These are phyloP conservation scores for Leguminivora glycinivorella DNA, from an alignment of 1,140 invertebrate species.

Conservation along the genomic window DNA sequence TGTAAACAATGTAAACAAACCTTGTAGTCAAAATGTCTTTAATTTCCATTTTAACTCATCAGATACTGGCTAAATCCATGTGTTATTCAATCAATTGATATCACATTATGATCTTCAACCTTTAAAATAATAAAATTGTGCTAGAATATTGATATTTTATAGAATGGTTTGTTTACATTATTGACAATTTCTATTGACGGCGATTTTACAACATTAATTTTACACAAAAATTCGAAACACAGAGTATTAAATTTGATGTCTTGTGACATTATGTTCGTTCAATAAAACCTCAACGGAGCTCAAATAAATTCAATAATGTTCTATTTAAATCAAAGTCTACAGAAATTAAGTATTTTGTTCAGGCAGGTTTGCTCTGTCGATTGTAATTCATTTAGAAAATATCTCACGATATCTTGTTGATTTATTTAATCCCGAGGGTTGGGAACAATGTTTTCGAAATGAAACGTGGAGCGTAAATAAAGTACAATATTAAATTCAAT, in stretches of 20 bases:
- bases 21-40: too few relatives aligned
- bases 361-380: constrained; percentile 15
- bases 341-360: constrained; percentile 16
- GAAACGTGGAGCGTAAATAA: constrained; percentile 15
- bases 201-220: too few relatives aligned
- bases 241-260: background rate
- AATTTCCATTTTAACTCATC: too few relatives aligned
- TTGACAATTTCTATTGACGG: too few relatives aligned
- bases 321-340: constrained; percentile 20
- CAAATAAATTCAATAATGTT: constrained; percentile 4
- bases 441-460: constrained; percentile 8
- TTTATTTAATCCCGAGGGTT: constrained; percentile 20
- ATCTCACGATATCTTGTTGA: constrained; percentile 25
- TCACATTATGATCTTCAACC: too few relatives aligned
- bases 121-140: too few relatives aligned
- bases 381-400: constrained; percentile 19
- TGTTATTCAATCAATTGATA: too few relatives aligned
- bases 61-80: too few relatives aligned
- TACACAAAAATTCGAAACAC: background rate
- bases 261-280: background rate
- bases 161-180: too few relatives aligned
- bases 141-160: too few relatives aligned
- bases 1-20: too few relatives aligned
- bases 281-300: background rate
- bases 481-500: constrained; percentile 4